Percentiles rank a stretch among this genome's conserved stretches.
These are phyloP conservation scores for Axis porcinus DNA, from an alignment of 2,113 vertebrate species.

Conservation along the genomic window DNA sequence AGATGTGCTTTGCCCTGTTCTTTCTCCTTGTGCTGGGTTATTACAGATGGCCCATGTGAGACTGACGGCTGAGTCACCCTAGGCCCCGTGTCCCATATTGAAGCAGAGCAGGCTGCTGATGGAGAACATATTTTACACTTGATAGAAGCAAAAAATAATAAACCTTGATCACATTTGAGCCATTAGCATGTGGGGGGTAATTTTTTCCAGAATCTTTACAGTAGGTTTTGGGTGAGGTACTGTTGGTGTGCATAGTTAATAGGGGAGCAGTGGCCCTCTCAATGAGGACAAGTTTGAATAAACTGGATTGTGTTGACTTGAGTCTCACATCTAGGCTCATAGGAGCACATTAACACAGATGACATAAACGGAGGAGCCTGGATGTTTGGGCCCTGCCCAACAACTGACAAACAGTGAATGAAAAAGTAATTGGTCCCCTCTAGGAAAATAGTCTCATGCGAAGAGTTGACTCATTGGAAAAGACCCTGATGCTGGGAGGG, in stretches of 20 bases:
- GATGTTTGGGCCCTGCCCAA: constrained; percentile 25
- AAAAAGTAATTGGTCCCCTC: constrained; percentile 47
- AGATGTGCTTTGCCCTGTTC: background rate
- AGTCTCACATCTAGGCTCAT: background rate
- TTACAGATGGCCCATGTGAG: too few relatives aligned
- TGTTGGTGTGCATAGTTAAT: background rate
- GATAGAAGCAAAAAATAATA: background rate
- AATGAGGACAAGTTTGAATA: constrained; percentile 28
- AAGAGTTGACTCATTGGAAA: too few relatives aligned
- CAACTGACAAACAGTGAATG: constrained; percentile 57
- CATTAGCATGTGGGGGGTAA: background rate
- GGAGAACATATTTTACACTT: background rate
- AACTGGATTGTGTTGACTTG: constrained; percentile 16
- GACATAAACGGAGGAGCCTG: constrained; percentile 21
- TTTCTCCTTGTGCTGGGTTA: background rate
- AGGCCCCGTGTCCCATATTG: background rate
- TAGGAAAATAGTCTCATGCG: background rate
- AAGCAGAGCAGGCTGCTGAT: background rate
- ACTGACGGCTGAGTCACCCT: background rate
- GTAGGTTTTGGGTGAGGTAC: background rate
- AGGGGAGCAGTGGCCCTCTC: background rate
- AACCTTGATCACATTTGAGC: background rate
- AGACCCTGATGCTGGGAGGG: too few relatives aligned
- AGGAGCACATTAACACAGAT: background rate
- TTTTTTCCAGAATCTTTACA: background rate